Evolutionary conservation across 2,797 vertebrate genomes (phyloP).

Genomic region (Catharus ustulatus): DNA sequence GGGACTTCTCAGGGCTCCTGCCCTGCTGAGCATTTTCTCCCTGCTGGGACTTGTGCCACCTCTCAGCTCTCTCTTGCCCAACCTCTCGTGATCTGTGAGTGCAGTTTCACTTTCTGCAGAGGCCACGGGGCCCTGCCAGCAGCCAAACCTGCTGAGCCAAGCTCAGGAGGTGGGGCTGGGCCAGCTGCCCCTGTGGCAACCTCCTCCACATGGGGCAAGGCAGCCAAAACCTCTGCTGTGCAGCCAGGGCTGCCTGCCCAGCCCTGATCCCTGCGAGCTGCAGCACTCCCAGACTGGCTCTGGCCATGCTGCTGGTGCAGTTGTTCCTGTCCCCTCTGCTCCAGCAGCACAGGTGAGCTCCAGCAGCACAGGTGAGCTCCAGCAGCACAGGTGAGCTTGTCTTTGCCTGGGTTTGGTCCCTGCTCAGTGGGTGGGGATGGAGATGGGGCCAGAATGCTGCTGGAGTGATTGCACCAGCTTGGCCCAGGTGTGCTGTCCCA

Average conservation of each 20-base stretch:
- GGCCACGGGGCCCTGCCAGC: neutral
- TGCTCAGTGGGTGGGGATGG: neutral
- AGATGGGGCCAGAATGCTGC: neutral
- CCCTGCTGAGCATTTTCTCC: neutral
- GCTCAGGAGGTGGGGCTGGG: neutral
- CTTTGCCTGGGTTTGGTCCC: accelerated
- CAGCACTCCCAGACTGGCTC: neutral
- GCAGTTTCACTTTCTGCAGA: slow-evolving; percentile 33
- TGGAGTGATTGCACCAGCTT: neutral
- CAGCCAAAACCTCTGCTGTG: neutral
- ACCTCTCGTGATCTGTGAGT: neutral
- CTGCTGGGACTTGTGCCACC: neutral
- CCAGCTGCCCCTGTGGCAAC: neutral
- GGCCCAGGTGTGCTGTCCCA: too few species aligned
- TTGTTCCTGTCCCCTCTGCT: neutral
- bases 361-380: neutral
- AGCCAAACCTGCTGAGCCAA: neutral
- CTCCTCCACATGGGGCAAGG: neutral
- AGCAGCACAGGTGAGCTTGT: neutral
- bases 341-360: neutral
- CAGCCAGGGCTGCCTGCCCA: neutral
- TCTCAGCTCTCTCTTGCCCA: neutral
- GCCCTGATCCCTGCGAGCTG: neutral
- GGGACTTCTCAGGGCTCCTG: neutral
- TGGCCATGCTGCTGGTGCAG: neutral